Evolutionary conservation across 2,797 vertebrate species (phyloP), one percentile per base, ranked within the genome.

Genomic region (Garrulus glandarius): DNA sequence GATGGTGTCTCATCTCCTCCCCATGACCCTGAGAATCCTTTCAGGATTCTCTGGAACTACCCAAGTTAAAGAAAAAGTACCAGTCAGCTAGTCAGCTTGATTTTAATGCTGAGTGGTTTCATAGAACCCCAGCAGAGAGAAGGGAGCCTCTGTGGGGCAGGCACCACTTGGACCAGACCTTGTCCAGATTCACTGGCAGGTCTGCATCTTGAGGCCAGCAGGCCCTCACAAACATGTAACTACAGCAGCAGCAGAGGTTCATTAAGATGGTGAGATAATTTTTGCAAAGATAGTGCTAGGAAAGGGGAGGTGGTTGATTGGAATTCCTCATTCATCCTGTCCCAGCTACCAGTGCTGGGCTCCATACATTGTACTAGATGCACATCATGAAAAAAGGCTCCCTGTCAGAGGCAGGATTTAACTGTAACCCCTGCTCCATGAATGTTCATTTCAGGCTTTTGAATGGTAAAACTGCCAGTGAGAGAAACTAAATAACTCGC

Each of bases 401-500:
- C 92, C 91, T 94, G 83, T 92, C 93, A 96, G 84, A 95, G 24
- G 47, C 70, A 91, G 95, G 94, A 89, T 95, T 97, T 96, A 93
- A 92, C 84, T 80, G 89, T 87, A 96, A 95, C 92, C 85, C 69
- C 56, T 96, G 89, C 92, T 96, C 85, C 69, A 92, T 47, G 89
- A 94, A 95, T 71, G 84, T 91, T 97, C 65, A 68, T 94, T 97
- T 96, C 95, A 92, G 94, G 88, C 95, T 97, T 96, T 96, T 93
- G 95, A 96, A 97, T 97, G 95, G 92, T 92, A 97, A 96, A 96
- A 93, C 96, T 94, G 97, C 95, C 94, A 95, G 96, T 95, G 84
- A 95, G 93, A 96, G 92, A 95, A 96, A 94, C 79, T 74, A 97
- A 97, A 95, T 96, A 95, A 96, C 94, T 92, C 12, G 78, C 89